Base-by-base conservation (phyloP, 1,140 invertebrate species). In the Helicoverpa zea region DNA sequence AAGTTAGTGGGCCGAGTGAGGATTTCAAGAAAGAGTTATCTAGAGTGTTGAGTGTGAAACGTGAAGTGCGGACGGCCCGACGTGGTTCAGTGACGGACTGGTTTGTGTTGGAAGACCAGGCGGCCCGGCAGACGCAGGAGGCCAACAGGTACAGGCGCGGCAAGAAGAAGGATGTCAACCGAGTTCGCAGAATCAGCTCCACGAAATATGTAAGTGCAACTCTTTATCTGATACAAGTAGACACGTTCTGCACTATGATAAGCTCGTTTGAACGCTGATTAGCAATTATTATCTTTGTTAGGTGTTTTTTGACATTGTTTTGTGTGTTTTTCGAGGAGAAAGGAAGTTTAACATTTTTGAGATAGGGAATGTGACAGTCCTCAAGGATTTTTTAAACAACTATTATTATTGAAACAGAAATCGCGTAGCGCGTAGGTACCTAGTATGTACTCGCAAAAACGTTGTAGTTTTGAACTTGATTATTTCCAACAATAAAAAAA, bases 141-240 rank as follows among this genome's bases (percentile, higher is more conserved):
- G 64, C 16, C 7, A 80, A 93, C 61, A 91, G 89, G 68, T 95
- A 95, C 73, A 87, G 83, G 61, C 80, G 94, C 68, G 90, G 91
- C 0, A 88, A 91, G 86, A 94, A 92, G 85, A 95, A 94, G 59
- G 89, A 89, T 0, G 80, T 86, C 49, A 89, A 93, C 54, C 70
- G 90, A 2, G 92, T 95, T 2, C 81, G 94, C 13, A 88, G 94
- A 75, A 94, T 94, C 29, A 95, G 94, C 83, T 95, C 94, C 5
- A 95, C 94, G 0, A 95, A 95, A 94, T 95, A 94, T 82, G 94
- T 95, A 80, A 94, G 94, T 94, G 49, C n/a, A 81, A 81, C 80
- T 72, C 79, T 63, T 80, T 72, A 77, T 79, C 64, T 58, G 63
- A 59, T 70, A 18, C 59, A 54, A 43, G 35, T 77, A 64, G 30